Percentiles rank a stretch among this genome's conserved stretches.
Conservation (phyloP, 2,113 vertebrate species). For the Poeciliopsis retropinna region DNA sequence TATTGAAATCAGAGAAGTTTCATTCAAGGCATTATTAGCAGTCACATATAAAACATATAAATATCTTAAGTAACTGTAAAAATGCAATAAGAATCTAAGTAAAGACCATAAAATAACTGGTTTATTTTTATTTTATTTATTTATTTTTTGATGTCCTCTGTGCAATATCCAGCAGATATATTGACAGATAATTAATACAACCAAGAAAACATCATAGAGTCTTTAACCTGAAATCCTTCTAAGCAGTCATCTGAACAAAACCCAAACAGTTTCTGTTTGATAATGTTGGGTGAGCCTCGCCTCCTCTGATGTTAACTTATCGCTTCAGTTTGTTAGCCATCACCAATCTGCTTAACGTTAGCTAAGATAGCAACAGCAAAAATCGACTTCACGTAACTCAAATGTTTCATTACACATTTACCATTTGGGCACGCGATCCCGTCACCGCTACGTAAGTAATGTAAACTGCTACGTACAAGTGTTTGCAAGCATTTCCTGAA, state of each 20-base stretch:
- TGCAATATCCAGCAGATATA: not conserved
- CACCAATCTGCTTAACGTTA: slow-evolving; percentile 44
- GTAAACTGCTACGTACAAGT: not conserved
- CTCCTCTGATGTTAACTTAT: slow-evolving; percentile 24
- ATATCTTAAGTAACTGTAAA: too few species aligned
- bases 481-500: not conserved
- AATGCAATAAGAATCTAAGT: too few species aligned
- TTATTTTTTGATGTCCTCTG: not conserved
- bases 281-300: not conserved
- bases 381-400: slow-evolving; percentile 18
- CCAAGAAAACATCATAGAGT: not conserved
- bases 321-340: slow-evolving; percentile 28
- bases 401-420: not conserved
- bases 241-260: not conserved
- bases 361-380: slow-evolving; percentile 41
- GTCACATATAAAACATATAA: too few species aligned
- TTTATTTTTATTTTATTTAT: too few species aligned
- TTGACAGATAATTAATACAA: not conserved
- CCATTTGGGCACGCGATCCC: not conserved
- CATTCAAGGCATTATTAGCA: too few species aligned
- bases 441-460: too few species aligned
- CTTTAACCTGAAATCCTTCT: not conserved
- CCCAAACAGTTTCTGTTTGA: not conserved
- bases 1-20: too few species aligned
- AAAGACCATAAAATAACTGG: too few species aligned